A percentile compares a stretch with the other conserved stretches of the same genome.
phyloP scores from a whole-genome alignment of 2,113 vertebrate species.

The Limnothrissa miodon region DNA sequence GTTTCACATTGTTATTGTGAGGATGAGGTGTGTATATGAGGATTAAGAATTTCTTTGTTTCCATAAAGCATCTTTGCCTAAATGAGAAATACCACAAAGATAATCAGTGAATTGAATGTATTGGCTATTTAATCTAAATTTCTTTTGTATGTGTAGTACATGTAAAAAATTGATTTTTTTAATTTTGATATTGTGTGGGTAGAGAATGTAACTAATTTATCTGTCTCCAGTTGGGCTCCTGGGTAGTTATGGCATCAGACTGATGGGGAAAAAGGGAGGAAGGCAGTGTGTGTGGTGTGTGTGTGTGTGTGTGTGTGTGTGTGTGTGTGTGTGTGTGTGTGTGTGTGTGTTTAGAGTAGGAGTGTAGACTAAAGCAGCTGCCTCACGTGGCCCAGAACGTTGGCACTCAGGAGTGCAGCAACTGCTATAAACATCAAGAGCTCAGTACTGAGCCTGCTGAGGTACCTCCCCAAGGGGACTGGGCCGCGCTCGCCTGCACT shows the following conservation, averaged over 20 bases:
- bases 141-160: background rate
- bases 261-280: background rate
- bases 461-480: background rate
- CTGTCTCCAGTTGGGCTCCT: background rate
- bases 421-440: slow-evolving; percentile 7
- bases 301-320: background rate
- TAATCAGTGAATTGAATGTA: background rate
- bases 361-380: background rate
- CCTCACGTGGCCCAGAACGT: background rate
- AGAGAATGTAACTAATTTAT: background rate
- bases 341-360: background rate
- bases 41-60: background rate
- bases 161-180: too few species aligned
- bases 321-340: background rate
- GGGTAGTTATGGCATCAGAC: background rate
- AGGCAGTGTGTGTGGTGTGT: background rate
- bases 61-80: background rate
- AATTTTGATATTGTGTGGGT: background rate
- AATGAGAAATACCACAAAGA: background rate
- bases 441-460: background rate
- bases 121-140: too few species aligned
- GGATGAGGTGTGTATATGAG: too few species aligned
- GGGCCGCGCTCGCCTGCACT: background rate
- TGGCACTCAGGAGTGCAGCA: background rate
- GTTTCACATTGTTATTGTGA: background rate